Base-by-base conservation (phyloP, 2,113 vertebrate genomes). In the Grallaria varia region DNA sequence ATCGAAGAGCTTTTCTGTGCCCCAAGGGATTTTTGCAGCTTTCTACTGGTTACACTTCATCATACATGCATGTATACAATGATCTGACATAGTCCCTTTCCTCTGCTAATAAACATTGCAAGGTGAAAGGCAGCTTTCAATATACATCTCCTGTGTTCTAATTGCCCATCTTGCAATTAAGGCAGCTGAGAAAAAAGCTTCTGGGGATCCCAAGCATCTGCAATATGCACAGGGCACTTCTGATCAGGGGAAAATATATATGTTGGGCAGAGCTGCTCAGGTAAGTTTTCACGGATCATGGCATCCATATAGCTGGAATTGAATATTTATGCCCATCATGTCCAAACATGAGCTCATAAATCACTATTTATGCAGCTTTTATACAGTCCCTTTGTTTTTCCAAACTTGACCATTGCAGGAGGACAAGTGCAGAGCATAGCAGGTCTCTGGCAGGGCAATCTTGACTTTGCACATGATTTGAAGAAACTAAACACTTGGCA, bases 61-160 rank as follows among this genome's bases (percentile, higher is more conserved):
- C 49, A 40, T 3, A 33, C 6, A 5, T 3, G 8, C 17, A 10
- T 0, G 3, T 13, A n/a, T 14, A 8, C 47, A 72, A 1, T 45
- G 47, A 42, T 28, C 21, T 82, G 44, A 52, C 18, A 35, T 0
- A 31, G 30, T 21, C 52, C 19, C 28, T 68, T 74, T 89, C 22
- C 40, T 71, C 40, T 84, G 31, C 25, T 72, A 23, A 69, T 69
- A 15, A 68, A 12, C 55, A 62, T 13, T 14, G 30, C 35, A 45
- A 77, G 44, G 24, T 68, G 47, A 87, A 84, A 27, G 13, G 31
- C 13, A 84, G 14, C 37, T 64, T 68, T 62, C 58, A 79, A 5
- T 39, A 21, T 2, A 62, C 8, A 73, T 49, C 4, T 14, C 30
- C 44, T 42, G 33, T 52, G 47, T 66, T 68, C 66, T 76, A 22